Conservation (phyloP, 1,140 invertebrate species). For the Caenorhabditis brenneri region DNA sequence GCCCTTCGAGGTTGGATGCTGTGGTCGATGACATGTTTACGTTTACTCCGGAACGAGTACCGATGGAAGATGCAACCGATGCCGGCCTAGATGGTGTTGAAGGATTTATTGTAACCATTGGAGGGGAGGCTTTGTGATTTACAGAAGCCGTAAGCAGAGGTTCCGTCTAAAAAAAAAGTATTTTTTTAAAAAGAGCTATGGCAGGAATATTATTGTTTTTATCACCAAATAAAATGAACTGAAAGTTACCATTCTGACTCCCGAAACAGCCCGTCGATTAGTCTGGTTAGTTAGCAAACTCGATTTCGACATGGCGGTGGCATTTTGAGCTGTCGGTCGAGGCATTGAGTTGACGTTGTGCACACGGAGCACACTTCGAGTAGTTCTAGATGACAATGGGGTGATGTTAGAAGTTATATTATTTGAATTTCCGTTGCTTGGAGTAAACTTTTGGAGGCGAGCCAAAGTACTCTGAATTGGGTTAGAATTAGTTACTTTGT, state of each 20-base stretch:
- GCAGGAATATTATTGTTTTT: too few relatives aligned
- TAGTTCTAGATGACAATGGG: slow-evolving; percentile 1
- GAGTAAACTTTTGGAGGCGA: background rate
- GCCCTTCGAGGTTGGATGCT: slow-evolving; percentile 1
- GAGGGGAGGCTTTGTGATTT: background rate
- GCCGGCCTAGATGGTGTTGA: background rate
- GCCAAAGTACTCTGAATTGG: slow-evolving; percentile 15
- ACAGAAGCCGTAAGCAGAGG: background rate
- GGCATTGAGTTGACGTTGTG: slow-evolving; percentile 14
- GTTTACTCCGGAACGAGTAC: background rate
- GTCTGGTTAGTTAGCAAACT: background rate
- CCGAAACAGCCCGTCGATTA: background rate
- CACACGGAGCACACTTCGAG: slow-evolving; percentile 12
- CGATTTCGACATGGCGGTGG: background rate
- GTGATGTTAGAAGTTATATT: background rate
- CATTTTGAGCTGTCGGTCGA: background rate
- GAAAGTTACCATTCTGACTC: background rate
- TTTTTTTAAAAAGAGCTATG: too few relatives aligned
- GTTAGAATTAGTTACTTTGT: background rate
- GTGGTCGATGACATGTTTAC: background rate
- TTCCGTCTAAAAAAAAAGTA: background rate
- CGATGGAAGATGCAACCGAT: background rate
- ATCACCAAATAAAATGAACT: background rate
- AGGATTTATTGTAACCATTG: background rate
- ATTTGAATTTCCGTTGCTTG: background rate